These are phyloP conservation scores for Microcebus jonahi DNA, from an alignment of 2,113 vertebrate species.

Conservation along the genomic window DNA sequence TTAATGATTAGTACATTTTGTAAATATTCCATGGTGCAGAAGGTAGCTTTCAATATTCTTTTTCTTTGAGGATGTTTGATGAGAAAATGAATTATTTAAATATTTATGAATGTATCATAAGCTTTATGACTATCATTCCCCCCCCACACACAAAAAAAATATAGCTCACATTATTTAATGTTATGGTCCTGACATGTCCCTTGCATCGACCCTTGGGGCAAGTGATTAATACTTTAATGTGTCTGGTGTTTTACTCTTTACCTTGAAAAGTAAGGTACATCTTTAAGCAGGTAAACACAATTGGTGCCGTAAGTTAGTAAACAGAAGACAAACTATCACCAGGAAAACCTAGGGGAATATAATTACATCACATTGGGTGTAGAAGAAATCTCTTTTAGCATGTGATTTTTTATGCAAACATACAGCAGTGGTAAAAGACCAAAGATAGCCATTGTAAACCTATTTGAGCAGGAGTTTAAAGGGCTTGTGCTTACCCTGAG, in stretches of 20 bases:
- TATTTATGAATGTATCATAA: neutral
- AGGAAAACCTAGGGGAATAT: neutral
- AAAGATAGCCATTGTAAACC: neutral
- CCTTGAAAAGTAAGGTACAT: neutral
- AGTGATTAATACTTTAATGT: neutral
- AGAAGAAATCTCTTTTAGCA: neutral
- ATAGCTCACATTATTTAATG: neutral
- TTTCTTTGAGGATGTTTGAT: neutral
- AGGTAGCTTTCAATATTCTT: neutral
- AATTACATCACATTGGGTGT: neutral
- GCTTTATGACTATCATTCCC: neutral
- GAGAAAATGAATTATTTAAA: conserved; percentile 19
- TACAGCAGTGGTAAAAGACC: neutral
- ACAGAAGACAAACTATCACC: neutral
- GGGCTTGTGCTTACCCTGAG: neutral
- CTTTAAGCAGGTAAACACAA: neutral
- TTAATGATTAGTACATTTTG: neutral
- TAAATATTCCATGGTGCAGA: neutral
- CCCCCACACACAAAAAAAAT: neutral
- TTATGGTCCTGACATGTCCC: neutral
- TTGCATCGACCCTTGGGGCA: neutral
- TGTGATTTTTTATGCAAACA: neutral
- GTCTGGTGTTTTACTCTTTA: neutral
- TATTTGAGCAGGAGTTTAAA: neutral
- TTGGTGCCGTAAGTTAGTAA: neutral